Percentiles rank a stretch among this genome's conserved stretches.
Evolutionary conservation across 2,888 invertebrate genomes (phyloP).

Genomic region (Nomada lathburiana): DNA sequence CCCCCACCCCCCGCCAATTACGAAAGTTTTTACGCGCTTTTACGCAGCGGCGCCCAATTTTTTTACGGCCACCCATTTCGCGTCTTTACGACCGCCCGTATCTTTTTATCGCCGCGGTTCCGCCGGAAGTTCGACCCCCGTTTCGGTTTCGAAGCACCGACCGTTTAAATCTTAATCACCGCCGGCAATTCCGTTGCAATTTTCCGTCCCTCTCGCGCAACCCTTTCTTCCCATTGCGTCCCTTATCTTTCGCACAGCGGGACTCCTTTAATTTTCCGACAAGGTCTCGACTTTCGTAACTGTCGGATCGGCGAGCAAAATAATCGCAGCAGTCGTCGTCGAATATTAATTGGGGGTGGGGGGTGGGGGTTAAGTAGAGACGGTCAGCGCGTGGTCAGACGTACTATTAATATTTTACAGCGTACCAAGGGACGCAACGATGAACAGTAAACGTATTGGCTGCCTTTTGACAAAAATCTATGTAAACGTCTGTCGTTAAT

Average conservation of each 20-base stretch:
- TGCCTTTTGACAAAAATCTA: no score
- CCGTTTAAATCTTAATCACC: conserved; percentile 27
- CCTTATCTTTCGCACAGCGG: not conserved
- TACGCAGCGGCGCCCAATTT: conserved; percentile 40
- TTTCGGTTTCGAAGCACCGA: conserved; percentile 32
- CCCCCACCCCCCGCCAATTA: not conserved
- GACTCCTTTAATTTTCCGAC: no score
- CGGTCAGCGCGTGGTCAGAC: no score
- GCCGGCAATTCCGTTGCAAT: conserved; percentile 6
- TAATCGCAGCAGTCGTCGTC: no score
- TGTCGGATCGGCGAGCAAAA: no score
- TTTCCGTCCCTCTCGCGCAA: not conserved
- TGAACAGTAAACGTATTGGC: no score
- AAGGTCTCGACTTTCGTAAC: no score
- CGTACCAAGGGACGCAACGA: no score
- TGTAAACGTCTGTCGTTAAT: no score
- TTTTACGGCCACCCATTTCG: conserved; percentile 42
- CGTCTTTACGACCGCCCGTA: conserved; percentile 50
- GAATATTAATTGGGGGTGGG: no score
- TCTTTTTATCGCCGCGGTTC: conserved; percentile 51
- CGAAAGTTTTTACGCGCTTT: conserved; percentile 35
- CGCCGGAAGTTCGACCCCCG: not conserved
- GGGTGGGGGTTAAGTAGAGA: no score
- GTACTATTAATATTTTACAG: no score
- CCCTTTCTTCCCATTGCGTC: not conserved